Percentiles rank a stretch among this genome's conserved stretches.
Conservation (phyloP, 23 tunicate species). For the Halocynthia roretzi region DNA sequence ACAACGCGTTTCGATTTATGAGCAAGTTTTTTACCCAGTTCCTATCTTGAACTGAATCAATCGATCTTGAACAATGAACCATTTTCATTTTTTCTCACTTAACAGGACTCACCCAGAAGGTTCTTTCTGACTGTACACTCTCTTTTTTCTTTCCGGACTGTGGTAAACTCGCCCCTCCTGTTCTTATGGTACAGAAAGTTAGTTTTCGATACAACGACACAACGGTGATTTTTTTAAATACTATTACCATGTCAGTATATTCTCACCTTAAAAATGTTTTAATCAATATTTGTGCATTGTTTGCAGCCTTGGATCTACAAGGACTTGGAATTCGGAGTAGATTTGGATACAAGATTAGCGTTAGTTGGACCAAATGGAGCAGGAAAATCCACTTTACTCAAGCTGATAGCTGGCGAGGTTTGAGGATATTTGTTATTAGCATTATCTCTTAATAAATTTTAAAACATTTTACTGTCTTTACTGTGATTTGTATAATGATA, state of each 20-base stretch:
- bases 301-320: constrained; percentile 77
- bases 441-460: not conserved
- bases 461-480: not conserved
- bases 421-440: not conserved
- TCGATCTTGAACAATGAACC: too few species aligned
- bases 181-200: constrained; percentile 78
- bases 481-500: not conserved
- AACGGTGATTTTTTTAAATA: constrained; percentile 25
- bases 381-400: constrained; percentile 85
- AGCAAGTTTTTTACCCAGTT: too few species aligned
- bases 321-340: constrained; percentile 81
- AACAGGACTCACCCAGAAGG: constrained; percentile 57
- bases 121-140: constrained; percentile 30
- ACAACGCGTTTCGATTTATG: too few species aligned
- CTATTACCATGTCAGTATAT: not conserved
- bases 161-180: constrained; percentile 63
- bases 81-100: not conserved
- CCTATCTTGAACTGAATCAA: too few species aligned
- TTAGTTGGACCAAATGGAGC: constrained; percentile 96
- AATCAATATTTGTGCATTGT: not conserved
- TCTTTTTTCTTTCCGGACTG: constrained; percentile 70
- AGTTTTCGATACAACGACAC: constrained; percentile 76
- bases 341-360: constrained; percentile 86
- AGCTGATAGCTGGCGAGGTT: constrained; percentile 76
- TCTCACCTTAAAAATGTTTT: not conserved